A percentile compares a stretch with the other conserved stretches of the same genome.
Evolutionary conservation across 2,797 vertebrate genomes (phyloP).

Genomic region (Alca torda): DNA sequence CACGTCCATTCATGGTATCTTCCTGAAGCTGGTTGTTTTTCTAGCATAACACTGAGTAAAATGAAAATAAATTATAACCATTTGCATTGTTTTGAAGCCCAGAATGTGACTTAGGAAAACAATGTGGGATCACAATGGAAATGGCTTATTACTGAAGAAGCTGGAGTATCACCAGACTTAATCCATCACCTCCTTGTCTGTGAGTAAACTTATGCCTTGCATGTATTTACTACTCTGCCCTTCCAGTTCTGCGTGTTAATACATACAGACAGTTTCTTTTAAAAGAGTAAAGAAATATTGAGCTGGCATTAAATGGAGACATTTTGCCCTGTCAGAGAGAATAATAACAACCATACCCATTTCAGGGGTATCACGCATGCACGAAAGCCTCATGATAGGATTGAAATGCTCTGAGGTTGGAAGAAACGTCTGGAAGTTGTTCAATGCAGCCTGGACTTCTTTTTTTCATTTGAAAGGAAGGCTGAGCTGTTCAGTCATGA

Average conservation of each 20-base stretch:
- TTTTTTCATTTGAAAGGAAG: slow-evolving; percentile 32
- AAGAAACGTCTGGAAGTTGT: slow-evolving; percentile 57
- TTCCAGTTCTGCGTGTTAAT: neutral
- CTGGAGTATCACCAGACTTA: slow-evolving; percentile 8
- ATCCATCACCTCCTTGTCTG: neutral
- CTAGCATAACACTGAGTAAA: neutral
- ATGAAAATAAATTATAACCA: neutral
- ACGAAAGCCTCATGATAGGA: neutral
- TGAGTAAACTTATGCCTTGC: neutral
- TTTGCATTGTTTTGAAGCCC: slow-evolving; percentile 18
- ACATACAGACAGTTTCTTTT: neutral
- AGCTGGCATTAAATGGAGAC: neutral
- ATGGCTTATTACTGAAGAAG: neutral
- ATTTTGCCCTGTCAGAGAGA: neutral
- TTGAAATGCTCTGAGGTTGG: neutral
- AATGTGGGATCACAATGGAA: neutral
- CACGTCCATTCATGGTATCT: neutral
- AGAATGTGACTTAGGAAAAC: neutral
- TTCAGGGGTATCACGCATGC: neutral
- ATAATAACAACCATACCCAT: neutral
- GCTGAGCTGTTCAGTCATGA: slow-evolving; percentile 50
- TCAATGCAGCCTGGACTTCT: neutral
- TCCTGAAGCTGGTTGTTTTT: neutral
- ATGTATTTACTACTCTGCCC: neutral
- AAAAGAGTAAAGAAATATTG: neutral